phyloP scores from a whole-genome alignment of 2,797 vertebrate species.

The Cichlasoma orientale region DNA sequence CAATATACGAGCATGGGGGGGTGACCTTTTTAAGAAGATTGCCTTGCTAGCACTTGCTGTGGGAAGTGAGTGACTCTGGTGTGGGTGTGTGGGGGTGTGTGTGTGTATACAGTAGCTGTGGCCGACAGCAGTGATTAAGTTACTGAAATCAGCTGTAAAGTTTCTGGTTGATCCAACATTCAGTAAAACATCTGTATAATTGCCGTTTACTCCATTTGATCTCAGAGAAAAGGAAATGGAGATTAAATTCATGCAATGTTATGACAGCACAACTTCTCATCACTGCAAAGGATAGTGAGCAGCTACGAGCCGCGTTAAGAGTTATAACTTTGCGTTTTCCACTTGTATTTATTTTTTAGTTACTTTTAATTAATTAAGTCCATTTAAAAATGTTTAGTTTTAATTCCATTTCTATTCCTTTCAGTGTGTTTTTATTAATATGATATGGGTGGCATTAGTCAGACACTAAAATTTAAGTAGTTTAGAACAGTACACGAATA shows the following conservation, averaged over 20 bases:
- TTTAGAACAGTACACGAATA: neutral
- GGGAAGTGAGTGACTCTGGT: neutral
- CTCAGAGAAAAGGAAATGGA: neutral
- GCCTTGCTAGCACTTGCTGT: neutral
- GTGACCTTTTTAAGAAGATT: neutral
- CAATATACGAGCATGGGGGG: accelerated
- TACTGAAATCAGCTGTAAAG: neutral
- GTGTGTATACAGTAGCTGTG: neutral
- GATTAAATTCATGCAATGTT: neutral
- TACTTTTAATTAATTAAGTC: too few relatives aligned
- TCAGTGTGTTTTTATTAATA: neutral
- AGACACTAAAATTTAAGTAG: neutral
- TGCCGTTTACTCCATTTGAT: neutral
- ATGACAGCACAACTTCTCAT: neutral
- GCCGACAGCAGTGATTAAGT: neutral
- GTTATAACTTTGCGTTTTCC: neutral
- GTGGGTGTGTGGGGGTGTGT: too few relatives aligned
- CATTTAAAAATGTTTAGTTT: too few relatives aligned
- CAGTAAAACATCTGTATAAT: neutral
- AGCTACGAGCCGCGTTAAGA: neutral
- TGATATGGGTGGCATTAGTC: accelerated
- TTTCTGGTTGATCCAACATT: neutral
- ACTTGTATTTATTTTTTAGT: too few relatives aligned
- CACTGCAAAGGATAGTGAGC: neutral
- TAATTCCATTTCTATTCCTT: neutral